Evolutionary conservation across 1,140 invertebrate species (phyloP).

Genomic region (Ruditapes philippinarum): DNA sequence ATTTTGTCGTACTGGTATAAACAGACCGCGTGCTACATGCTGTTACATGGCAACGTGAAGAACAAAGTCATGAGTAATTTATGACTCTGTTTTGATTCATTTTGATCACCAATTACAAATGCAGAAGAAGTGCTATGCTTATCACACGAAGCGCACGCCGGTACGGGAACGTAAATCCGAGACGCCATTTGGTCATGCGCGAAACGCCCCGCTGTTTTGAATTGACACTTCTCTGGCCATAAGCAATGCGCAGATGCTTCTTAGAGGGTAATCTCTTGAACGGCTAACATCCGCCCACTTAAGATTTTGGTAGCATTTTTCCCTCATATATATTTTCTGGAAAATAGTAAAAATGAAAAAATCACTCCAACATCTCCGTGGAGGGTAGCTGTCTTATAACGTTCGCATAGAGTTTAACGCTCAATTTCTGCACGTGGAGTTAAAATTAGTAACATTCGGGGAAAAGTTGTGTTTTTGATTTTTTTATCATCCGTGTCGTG

Average conservation of each 20-base stretch:
- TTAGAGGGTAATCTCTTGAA: background rate
- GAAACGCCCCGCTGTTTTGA: constrained; percentile 33
- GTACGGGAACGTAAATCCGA: constrained; percentile 22
- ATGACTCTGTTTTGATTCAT: constrained; percentile 47
- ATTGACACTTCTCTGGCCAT: constrained; percentile 26
- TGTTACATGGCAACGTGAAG: too few relatives aligned
- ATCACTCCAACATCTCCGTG: background rate
- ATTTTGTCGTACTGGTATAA: too few relatives aligned
- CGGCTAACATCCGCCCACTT: constrained; percentile 11
- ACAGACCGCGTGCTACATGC: too few relatives aligned
- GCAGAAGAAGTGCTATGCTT: constrained; percentile 51
- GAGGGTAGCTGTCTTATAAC: background rate
- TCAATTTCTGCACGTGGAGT: constrained; percentile 49
- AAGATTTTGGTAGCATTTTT: constrained; percentile 48
- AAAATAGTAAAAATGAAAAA: constrained; percentile 17
- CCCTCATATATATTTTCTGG: constrained; percentile 42
- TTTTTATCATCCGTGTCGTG: background rate
- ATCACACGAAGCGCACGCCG: background rate
- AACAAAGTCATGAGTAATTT: constrained; percentile 45
- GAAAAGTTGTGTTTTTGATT: constrained; percentile 39
- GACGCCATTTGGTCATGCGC: constrained; percentile 51
- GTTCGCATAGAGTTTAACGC: constrained; percentile 1
- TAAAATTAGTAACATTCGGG: constrained; percentile 57
- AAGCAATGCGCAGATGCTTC: constrained; percentile 24
- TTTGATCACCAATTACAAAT: constrained; percentile 50